Evolutionary conservation across 2,888 invertebrate genomes (phyloP).

Genomic region (Oxyteleia sp.): DNA sequence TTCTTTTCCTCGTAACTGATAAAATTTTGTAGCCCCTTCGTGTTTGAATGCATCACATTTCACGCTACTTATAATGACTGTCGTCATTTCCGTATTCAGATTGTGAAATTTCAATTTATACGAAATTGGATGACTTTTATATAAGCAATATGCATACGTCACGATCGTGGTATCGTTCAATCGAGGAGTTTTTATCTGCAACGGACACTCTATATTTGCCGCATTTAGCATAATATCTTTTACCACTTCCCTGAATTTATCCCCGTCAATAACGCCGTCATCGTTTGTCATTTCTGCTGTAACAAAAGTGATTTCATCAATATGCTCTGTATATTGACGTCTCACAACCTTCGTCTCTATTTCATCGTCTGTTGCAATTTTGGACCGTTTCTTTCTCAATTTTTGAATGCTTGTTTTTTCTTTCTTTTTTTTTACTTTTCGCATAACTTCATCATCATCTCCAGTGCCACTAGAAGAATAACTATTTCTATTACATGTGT

Average conservation of each 20-base stretch:
- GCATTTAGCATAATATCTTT: neutral
- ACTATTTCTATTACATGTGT: too few relatives aligned
- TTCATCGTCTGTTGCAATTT: neutral
- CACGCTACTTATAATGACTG: neutral
- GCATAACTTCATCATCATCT: too few relatives aligned
- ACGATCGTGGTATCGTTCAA: neutral
- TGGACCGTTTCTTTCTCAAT: too few relatives aligned
- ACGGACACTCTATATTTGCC: neutral
- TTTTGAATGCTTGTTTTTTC: too few relatives aligned
- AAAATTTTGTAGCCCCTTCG: neutral
- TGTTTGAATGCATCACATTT: neutral
- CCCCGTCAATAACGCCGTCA: neutral
- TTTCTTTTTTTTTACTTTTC: too few relatives aligned
- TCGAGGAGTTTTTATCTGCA: neutral
- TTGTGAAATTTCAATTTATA: conserved; percentile 7
- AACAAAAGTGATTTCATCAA: neutral
- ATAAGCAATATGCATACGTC: conserved; percentile 1
- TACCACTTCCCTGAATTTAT: neutral
- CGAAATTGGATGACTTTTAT: neutral
- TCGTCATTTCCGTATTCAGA: neutral
- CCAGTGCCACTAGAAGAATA: too few relatives aligned
- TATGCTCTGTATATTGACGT: neutral
- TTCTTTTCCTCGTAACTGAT: neutral
- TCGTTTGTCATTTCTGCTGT: neutral
- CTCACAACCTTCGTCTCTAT: too few relatives aligned